Evolutionary conservation across 2,888 invertebrate genomes (phyloP).

Genomic region (Ectobius pallidus): DNA sequence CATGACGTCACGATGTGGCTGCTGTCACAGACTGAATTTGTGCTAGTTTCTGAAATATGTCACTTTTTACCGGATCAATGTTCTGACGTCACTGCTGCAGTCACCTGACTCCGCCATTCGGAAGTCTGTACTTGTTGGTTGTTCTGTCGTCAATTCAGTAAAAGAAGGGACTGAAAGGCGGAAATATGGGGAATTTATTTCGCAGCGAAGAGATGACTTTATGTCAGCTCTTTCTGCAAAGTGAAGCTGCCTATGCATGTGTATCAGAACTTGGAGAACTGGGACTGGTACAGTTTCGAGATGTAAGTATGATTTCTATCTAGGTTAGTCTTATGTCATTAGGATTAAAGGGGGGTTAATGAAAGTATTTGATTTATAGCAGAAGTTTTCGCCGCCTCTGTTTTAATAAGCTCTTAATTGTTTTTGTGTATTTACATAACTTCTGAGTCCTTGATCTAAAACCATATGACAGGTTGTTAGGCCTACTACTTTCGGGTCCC

Average conservation of each 20-base stretch:
- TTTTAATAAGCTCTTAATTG: too few species aligned
- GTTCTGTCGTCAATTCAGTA: neutral
- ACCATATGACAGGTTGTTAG: too few species aligned
- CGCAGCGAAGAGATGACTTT: conserved; percentile 87
- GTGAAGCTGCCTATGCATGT: conserved; percentile 76
- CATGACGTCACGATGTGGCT: too few species aligned
- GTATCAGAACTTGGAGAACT: conserved; percentile 68
- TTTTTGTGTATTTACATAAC: too few species aligned
- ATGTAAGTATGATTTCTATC: conserved; percentile 59
- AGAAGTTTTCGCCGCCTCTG: too few species aligned
- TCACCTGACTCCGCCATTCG: conserved; percentile 30
- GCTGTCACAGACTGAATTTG: too few species aligned
- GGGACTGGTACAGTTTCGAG: conserved; percentile 67
- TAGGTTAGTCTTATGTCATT: conserved; percentile 12
- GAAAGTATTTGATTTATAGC: too few species aligned
- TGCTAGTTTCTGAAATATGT: conserved; percentile 6
- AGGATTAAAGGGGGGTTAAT: too few species aligned
- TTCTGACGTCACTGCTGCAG: neutral
- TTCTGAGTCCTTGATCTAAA: too few species aligned
- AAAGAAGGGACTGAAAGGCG: neutral
- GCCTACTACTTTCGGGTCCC: too few species aligned
- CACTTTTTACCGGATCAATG: neutral
- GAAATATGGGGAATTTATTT: conserved; percentile 47
- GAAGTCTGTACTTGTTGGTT: neutral
- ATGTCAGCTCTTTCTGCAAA: conserved; percentile 97